phyloP scores from a whole-genome alignment of 2,113 vertebrate genomes.

The Larimichthys crocea region DNA sequence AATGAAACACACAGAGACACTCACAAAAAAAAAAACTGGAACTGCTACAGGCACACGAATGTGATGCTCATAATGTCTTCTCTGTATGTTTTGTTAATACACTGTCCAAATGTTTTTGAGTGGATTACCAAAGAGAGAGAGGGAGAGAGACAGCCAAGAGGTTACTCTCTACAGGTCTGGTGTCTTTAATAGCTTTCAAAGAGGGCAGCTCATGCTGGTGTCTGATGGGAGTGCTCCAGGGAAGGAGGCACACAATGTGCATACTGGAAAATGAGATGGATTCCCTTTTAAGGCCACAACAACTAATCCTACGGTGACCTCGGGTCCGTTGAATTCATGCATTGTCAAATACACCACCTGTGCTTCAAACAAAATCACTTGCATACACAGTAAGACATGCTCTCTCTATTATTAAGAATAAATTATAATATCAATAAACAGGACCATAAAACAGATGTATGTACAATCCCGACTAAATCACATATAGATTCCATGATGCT shows the following conservation, averaged over 20 bases:
- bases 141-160: no score
- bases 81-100: background rate
- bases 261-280: background rate
- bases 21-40: background rate
- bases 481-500: no score
- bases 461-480: no score
- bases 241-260: background rate
- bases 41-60: background rate
- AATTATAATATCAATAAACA: background rate
- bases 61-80: background rate
- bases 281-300: constrained; percentile 18
- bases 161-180: background rate
- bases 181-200: background rate
- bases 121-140: background rate
- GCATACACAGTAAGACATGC: background rate
- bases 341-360: constrained; percentile 1
- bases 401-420: background rate
- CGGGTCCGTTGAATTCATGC: background rate
- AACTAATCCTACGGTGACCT: background rate
- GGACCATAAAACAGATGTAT: background rate
- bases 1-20: background rate
- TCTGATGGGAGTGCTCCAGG: background rate
- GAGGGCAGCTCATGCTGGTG: background rate
- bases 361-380: background rate
- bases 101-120: background rate